Conservation (phyloP, 2,888 invertebrate genomes). For the Adineta ricciae region DNA sequence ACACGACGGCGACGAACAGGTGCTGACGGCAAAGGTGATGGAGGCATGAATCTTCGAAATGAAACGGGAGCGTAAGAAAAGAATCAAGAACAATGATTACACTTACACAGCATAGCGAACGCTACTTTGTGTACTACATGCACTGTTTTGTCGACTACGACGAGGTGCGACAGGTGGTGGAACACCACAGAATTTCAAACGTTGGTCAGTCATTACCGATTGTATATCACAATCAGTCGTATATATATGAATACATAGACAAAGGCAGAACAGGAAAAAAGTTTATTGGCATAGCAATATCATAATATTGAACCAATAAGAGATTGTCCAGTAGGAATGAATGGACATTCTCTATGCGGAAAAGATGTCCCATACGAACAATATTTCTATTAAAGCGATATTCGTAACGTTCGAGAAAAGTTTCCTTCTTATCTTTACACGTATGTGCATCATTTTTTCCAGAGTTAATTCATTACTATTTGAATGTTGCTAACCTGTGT, state of each 20-base stretch:
- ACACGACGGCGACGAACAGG: background rate
- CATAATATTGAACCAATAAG: too few species aligned
- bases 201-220: background rate
- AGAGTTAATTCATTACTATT: too few species aligned
- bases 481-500: too few species aligned
- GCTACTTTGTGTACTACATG: background rate
- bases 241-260: background rate
- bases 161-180: background rate
- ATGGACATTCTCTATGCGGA: too few species aligned
- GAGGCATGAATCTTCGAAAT: background rate
- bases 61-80: background rate
- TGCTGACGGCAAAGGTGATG: background rate
- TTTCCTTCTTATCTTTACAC: too few species aligned
- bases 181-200: background rate
- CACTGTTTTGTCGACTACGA: background rate
- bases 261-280: too few species aligned
- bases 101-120: background rate
- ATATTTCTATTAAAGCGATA: too few species aligned
- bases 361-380: too few species aligned
- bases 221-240: background rate
- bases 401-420: too few species aligned
- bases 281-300: too few species aligned
- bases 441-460: too few species aligned
- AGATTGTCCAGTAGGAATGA: too few species aligned
- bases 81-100: background rate